These are phyloP conservation scores for Gastrophryne carolinensis DNA, from an alignment of 2,797 vertebrate species.

Conservation along the genomic window DNA sequence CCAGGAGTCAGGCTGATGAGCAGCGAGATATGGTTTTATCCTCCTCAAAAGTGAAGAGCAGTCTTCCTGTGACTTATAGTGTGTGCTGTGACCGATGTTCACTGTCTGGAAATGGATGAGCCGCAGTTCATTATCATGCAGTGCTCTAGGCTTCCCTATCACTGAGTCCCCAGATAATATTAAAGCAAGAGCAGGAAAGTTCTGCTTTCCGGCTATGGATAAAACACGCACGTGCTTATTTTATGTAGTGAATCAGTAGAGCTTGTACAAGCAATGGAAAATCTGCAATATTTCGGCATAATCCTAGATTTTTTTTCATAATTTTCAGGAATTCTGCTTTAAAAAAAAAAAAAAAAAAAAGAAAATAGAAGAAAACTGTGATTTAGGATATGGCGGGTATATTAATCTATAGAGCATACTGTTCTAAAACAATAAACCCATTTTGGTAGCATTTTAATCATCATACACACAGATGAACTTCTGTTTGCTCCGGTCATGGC, in stretches of 20 bases:
- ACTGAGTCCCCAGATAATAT: constrained; percentile 22
- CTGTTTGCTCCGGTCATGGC: too few species aligned
- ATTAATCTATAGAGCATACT: too few species aligned
- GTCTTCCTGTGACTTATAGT: constrained; percentile 38
- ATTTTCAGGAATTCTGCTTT: too few species aligned
- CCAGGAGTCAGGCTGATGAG: constrained; percentile 39
- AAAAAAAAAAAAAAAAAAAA: too few species aligned
- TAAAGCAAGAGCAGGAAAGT: constrained; percentile 14
- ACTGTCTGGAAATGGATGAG: constrained; percentile 32
- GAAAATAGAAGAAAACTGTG: too few species aligned
- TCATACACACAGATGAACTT: too few species aligned
- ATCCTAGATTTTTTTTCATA: not conserved
- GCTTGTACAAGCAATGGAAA: not conserved
- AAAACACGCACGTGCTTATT: not conserved
- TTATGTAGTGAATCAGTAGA: not conserved
- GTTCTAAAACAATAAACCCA: too few species aligned
- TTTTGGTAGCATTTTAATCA: too few species aligned
- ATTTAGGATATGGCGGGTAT: too few species aligned
- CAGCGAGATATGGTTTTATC: constrained; percentile 48
- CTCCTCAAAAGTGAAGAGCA: constrained; percentile 24
- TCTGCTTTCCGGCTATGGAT: not conserved
- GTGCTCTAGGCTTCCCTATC: constrained; percentile 10
- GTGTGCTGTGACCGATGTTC: constrained; percentile 30
- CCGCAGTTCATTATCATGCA: constrained; percentile 31
- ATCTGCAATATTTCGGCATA: not conserved